Evolutionary conservation across 2,888 invertebrate species (phyloP).

Genomic region (Scaptomyza flava): DNA sequence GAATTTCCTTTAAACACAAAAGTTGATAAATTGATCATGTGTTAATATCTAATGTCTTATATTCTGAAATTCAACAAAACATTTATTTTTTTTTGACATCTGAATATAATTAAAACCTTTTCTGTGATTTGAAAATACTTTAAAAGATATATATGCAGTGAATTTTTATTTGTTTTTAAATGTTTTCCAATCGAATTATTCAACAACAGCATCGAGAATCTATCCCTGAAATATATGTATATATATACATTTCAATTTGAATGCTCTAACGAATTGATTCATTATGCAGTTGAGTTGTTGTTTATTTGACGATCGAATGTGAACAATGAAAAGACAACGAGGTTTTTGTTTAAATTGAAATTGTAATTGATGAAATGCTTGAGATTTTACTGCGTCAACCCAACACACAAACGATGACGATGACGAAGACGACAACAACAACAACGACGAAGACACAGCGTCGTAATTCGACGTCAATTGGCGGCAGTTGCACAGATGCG

Average conservation of each 20-base stretch:
- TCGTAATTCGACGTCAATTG: slow-evolving; percentile 79
- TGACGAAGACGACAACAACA: slow-evolving; percentile 16
- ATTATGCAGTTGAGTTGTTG: slow-evolving; percentile 59
- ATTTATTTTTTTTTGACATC: background rate
- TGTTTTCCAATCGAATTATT: slow-evolving; percentile 36
- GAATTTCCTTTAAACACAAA: no score
- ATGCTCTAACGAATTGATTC: slow-evolving; percentile 65
- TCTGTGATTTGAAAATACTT: background rate
- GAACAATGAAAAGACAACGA: slow-evolving; percentile 44
- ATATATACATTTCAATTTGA: slow-evolving; percentile 65
- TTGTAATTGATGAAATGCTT: slow-evolving; percentile 82
- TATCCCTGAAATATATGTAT: background rate
- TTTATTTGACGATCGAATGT: slow-evolving; percentile 56
- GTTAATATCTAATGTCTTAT: no score
- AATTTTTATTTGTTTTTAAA: background rate
- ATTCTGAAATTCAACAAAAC: no score
- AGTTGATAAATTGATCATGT: no score
- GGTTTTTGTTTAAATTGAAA: slow-evolving; percentile 77
- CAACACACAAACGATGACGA: slow-evolving; percentile 19
- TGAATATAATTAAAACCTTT: background rate
- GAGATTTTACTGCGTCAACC: slow-evolving; percentile 63
- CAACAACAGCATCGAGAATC: background rate
- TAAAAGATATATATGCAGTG: background rate
- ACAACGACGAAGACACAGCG: slow-evolving; percentile 17
- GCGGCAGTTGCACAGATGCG: slow-evolving; percentile 48